Conservation (phyloP, 2,113 vertebrate species). For the Pygoscelis adeliae region DNA sequence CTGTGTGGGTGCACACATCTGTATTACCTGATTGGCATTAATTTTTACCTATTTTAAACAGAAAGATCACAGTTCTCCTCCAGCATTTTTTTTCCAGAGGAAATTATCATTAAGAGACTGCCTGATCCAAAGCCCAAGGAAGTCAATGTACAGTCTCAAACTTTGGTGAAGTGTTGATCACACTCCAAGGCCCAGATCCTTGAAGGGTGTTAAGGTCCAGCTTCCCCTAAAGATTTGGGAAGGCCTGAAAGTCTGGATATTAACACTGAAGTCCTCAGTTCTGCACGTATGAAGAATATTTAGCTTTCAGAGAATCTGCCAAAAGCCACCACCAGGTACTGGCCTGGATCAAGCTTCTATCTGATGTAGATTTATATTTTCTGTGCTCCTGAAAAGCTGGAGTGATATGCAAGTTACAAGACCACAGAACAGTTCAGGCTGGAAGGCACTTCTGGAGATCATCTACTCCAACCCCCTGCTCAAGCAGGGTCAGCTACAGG, state of each 20-base stretch:
- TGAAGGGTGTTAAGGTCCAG: background rate
- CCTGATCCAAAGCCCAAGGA: background rate
- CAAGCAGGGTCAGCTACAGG: background rate
- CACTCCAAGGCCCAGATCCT: background rate
- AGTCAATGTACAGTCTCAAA: background rate
- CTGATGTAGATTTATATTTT: background rate
- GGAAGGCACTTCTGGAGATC: background rate
- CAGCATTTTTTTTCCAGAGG: background rate
- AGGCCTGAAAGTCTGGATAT: background rate
- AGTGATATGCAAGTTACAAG: background rate
- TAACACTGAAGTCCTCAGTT: background rate
- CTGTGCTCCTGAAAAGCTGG: background rate
- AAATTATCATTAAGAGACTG: background rate
- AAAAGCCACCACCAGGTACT: background rate
- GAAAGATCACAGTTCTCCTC: background rate
- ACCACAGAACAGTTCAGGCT: background rate
- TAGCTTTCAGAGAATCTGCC: background rate
- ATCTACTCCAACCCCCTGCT: background rate
- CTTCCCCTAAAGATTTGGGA: background rate
- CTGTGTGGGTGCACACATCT: background rate
- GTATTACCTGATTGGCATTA: background rate
- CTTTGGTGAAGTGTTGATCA: background rate
- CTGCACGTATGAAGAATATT: background rate
- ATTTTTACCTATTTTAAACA: conserved; percentile 17
- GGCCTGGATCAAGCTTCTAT: background rate